phyloP scores from a whole-genome alignment of 2,113 vertebrate species.

The Tiliqua scincoides region DNA sequence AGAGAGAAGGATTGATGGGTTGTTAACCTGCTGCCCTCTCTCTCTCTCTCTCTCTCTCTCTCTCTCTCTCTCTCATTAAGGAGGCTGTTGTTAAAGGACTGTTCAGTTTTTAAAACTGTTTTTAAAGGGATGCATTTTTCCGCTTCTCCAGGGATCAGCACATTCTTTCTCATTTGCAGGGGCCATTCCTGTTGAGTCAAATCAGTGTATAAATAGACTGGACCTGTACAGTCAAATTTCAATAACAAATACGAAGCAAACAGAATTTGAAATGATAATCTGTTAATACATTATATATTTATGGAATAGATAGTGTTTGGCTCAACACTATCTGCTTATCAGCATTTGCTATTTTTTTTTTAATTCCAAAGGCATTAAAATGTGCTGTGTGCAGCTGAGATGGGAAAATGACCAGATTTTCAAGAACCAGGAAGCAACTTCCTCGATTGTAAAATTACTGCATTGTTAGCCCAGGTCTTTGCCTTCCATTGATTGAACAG shows the following conservation, averaged over 20 bases:
- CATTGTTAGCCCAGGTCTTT: slow-evolving; percentile 34
- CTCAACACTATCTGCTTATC: slow-evolving; percentile 47
- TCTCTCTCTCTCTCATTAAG: too few relatives aligned
- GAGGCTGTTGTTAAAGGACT: too few relatives aligned
- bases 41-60: too few relatives aligned
- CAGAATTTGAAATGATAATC: not conserved
- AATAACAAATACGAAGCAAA: not conserved
- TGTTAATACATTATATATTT: slow-evolving; percentile 20
- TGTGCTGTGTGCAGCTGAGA: slow-evolving; percentile 39
- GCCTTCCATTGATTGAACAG: slow-evolving; percentile 57
- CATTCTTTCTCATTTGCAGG: too few relatives aligned
- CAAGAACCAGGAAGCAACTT: slow-evolving; percentile 62
- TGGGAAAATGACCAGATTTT: slow-evolving; percentile 52
- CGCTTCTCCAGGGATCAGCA: too few relatives aligned
- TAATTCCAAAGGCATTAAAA: not conserved
- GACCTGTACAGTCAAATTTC: not conserved
- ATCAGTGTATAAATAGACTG: too few relatives aligned
- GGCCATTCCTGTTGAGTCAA: too few relatives aligned
- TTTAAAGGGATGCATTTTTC: too few relatives aligned
- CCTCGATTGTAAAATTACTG: not conserved
- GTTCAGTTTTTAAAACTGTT: too few relatives aligned
- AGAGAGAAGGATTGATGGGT: too few relatives aligned
- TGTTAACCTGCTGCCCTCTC: too few relatives aligned
- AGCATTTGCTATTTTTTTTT: not conserved
- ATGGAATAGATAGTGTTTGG: slow-evolving; percentile 39